phyloP scores from a whole-genome alignment of 2,797 vertebrate species.

The Arremon aurantiirostris region DNA sequence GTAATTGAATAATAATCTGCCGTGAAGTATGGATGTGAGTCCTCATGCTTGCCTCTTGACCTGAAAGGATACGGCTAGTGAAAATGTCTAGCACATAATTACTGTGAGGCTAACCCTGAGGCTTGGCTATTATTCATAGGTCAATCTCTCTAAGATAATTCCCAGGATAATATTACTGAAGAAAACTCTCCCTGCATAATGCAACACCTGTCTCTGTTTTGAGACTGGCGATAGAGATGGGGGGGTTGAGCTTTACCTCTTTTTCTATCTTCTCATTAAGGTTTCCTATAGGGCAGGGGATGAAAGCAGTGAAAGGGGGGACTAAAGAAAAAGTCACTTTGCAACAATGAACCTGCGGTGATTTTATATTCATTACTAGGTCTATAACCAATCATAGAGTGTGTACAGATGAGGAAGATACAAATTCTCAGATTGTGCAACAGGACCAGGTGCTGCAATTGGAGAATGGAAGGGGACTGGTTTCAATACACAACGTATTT shows the following conservation, averaged over 20 bases:
- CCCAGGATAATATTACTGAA: constrained; percentile 72
- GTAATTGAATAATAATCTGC: constrained; percentile 59
- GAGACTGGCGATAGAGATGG: not conserved
- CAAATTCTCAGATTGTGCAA: not conserved
- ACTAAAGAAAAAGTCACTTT: not conserved
- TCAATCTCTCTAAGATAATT: constrained; percentile 81
- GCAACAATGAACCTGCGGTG: not conserved
- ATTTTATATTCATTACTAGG: not conserved
- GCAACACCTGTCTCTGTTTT: not conserved
- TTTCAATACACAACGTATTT: not conserved
- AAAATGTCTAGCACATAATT: constrained; percentile 77
- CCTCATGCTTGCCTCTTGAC: constrained; percentile 65
- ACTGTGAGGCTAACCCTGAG: constrained; percentile 76
- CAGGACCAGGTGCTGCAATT: not conserved
- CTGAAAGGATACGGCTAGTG: constrained; percentile 67
- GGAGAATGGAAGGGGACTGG: not conserved
- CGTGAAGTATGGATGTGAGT: not conserved
- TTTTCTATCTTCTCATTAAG: not conserved
- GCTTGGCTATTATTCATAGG: constrained; percentile 82
- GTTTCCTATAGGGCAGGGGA: not conserved
- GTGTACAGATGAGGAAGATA: not conserved
- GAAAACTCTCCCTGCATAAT: constrained; percentile 71
- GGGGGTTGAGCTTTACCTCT: not conserved
- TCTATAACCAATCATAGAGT: not conserved
- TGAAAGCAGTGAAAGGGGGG: not conserved